Evolutionary conservation across 2,113 vertebrate species (phyloP).

Genomic region (Lophochroa leadbeateri): DNA sequence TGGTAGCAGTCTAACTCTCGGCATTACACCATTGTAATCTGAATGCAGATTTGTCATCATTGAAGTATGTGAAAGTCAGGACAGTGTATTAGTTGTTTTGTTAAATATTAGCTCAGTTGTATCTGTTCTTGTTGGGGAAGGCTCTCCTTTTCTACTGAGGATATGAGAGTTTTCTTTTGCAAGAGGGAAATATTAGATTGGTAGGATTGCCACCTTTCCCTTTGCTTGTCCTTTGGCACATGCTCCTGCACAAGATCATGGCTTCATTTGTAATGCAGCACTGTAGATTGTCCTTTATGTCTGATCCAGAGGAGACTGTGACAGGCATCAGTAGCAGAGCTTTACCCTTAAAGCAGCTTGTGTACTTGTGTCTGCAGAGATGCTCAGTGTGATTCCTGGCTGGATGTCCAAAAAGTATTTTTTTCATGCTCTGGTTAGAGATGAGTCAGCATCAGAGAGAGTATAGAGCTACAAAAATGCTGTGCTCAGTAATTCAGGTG

Average conservation of each 20-base stretch:
- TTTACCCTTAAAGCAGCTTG: neutral
- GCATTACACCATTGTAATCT: neutral
- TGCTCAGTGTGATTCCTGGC: neutral
- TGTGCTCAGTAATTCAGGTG: neutral
- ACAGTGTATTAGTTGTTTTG: neutral
- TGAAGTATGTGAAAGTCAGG: accelerated
- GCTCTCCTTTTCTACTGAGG: neutral
- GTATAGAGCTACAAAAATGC: neutral
- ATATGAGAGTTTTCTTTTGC: neutral
- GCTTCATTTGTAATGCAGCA: neutral
- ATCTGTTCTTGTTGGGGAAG: neutral
- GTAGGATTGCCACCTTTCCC: neutral
- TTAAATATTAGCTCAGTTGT: neutral
- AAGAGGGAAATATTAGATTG: neutral
- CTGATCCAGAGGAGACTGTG: neutral
- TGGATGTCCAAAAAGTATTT: neutral
- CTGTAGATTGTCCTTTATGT: neutral
- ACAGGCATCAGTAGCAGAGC: neutral
- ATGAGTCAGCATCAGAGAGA: neutral
- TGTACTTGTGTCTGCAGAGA: neutral
- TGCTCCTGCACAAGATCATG: neutral
- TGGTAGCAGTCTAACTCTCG: neutral
- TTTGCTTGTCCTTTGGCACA: neutral
- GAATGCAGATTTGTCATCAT: neutral
- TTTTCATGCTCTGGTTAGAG: neutral